Base-by-base conservation (phyloP, 2,797 vertebrate genomes). In the Chaetodon trifasciatus region DNA sequence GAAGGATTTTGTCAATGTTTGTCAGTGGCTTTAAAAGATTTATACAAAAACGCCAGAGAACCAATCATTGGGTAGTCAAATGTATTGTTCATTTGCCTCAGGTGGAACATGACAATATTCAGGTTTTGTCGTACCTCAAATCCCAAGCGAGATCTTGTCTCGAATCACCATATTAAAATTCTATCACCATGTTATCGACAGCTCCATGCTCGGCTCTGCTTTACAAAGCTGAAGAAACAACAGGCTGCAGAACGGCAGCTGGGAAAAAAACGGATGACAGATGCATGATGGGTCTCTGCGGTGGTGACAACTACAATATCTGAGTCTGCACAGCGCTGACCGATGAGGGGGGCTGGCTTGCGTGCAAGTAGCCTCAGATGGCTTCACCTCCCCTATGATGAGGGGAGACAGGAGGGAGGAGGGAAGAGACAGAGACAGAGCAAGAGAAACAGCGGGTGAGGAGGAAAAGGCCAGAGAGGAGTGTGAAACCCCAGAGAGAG, bases 401-500 rank as follows among this genome's bases (percentile, higher is more conserved):
- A 89, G 67, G 78, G 63, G 71, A 89, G 89, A 89, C 85, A 88
- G 74, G 79, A 72, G 60, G 72, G 73, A 73, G 74, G 76, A 81
- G 70, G 78, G 81, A 55, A 65, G 81, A 23, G 57, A 70, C 49
- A 39, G 72, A 76, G 80, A 74, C 70, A 39, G 75, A 82, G 77
- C 16, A 2, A 63, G 63, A 64, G 74, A 87, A 88, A 73, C 81
- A 86, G 83, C 63, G 16, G 91, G 89, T 69, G 83, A 81, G 74
- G 83, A 86, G 42, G 79, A 87, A 87, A 87, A 82, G 79, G 80
- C 85, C 84, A 78, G 78, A 76, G 82, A 88, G 74, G 67, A 86
- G 90, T 72, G 81, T 88, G 84, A 92, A 92, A 71, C 88, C 87
- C 88, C 86, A 79, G 87, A 84, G 90, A 88, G 86, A 87, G 75